phyloP scores from a whole-genome alignment of 2,888 invertebrate genomes.

The Metopia argyrocephala region DNA sequence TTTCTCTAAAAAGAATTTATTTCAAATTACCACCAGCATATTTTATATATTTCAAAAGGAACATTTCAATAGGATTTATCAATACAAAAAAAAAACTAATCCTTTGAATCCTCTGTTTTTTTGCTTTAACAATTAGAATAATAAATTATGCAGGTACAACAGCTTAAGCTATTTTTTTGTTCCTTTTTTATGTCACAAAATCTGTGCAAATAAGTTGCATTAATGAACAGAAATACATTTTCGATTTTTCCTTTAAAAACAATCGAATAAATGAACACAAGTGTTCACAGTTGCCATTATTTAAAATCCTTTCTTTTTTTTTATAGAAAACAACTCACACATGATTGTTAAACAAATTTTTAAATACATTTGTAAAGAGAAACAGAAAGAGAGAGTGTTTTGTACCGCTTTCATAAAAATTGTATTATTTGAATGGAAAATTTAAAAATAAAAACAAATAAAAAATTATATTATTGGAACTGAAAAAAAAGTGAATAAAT shows the following conservation, averaged over 20 bases:
- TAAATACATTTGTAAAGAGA: neutral
- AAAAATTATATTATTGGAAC: neutral
- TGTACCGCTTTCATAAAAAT: neutral
- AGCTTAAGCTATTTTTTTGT: no score
- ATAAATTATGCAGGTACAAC: slow-evolving; percentile 18
- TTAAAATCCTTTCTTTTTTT: slow-evolving; percentile 28
- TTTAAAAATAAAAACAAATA: slow-evolving; percentile 3
- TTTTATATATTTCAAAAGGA: no score
- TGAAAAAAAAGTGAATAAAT: slow-evolving; percentile 15
- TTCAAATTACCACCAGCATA: no score
- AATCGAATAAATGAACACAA: slow-evolving; percentile 47
- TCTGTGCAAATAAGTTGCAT: neutral
- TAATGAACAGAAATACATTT: neutral
- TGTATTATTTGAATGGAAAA: slow-evolving; percentile 33
- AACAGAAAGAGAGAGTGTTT: no score
- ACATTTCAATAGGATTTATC: no score
- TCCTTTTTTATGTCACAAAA: slow-evolving; percentile 3
- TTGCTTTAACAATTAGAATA: neutral
- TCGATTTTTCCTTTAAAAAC: slow-evolving; percentile 7
- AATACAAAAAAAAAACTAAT: no score
- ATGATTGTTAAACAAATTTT: slow-evolving; percentile 1
- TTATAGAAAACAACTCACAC: neutral
- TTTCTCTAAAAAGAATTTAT: no score
- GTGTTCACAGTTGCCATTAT: slow-evolving; percentile 51
- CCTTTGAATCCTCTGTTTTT: no score